Percentiles rank a stretch among this genome's conserved stretches.
These are phyloP conservation scores for Acrocera orbiculus DNA, from an alignment of 2,888 invertebrate genomes.

Conservation along the genomic window DNA sequence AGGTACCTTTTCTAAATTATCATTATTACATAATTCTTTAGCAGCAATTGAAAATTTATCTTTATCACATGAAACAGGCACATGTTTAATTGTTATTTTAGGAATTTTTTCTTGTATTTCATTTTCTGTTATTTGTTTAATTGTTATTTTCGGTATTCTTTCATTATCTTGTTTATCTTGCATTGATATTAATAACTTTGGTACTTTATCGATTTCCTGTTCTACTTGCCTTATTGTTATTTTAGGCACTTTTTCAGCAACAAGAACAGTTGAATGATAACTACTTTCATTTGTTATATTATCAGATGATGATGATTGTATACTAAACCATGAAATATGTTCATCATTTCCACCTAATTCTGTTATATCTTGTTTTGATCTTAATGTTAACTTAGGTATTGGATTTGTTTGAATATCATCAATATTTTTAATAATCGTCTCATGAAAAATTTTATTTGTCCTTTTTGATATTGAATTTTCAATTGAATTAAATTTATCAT, in stretches of 20 bases:
- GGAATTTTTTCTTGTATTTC: conserved; percentile 18
- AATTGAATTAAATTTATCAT: too few relatives aligned
- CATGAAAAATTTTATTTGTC: too few relatives aligned
- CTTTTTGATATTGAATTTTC: too few relatives aligned
- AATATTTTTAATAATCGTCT: too few relatives aligned
- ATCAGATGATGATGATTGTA: background rate
- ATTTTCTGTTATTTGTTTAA: conserved; percentile 14
- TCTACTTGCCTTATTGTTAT: conserved; percentile 19
- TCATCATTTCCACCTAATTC: background rate
- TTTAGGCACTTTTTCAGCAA: conserved; percentile 22
- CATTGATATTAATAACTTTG: conserved; percentile 8
- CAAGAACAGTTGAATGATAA: background rate
- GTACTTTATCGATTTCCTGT: conserved; percentile 6
- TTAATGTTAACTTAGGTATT: conserved; percentile 12
- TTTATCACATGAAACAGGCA: conserved; percentile 3
- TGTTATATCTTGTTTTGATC: conserved; percentile 7
- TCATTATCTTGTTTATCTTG: conserved; percentile 2
- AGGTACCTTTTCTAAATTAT: conserved; percentile 9
- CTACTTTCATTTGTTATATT: conserved; percentile 13
- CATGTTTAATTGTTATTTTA: conserved; percentile 20
- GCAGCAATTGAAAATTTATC: conserved; percentile 10
- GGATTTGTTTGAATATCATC: conserved; percentile 17
- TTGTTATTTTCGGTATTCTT: conserved; percentile 17
- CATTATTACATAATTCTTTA: background rate
- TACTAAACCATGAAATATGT: background rate